Evolutionary conservation across 2,888 invertebrate species (phyloP), one percentile per base, ranked within the genome.

Genomic region (Noctua fimbriata): DNA sequence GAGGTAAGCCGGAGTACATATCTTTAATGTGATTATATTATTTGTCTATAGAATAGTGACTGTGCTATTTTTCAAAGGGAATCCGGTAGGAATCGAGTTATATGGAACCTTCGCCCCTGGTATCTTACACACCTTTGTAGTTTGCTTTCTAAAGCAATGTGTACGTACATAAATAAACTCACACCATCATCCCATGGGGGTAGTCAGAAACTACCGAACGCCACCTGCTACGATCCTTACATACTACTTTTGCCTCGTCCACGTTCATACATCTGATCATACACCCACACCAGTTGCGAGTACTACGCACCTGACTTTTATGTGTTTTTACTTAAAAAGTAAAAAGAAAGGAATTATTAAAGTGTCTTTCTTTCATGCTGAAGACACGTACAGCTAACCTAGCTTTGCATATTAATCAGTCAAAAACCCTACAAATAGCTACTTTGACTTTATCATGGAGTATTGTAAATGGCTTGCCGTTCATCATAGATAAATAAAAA

Each of bases 131-230:
- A 21, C 3, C 16, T 21, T 18, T 32, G 28, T 21, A 32, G 18
- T 1, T 36, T 63, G 0, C 9, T 63, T 65, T 65, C 36, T 21
- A 36, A 36, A 36, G 36, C 36, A 21, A 65, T 65, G 21, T 36
- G 10, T 65, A 12, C 65, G 10, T 32, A 24, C 52, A 52, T 52
- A 52, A 2, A 52, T 24, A 9, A 24, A 52, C 52, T 21, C 9
- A 24, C 21, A 2, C 9, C 9, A 10, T 52, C 0, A n/a, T n/a
- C 1, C n/a, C n/a, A 6, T 1, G 58, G 5, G 58, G 2, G n/a
- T 58, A 0, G 1, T n/a, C 12, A n/a, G n/a, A 58, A 6, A n/a
- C 12, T 12, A n/a, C 4, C 12, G n/a, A n/a, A 21, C 21, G 0
- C 9, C 21, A 52, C 9, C 24, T 10, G 24, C 21, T 9, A 21